These are phyloP conservation scores for Neomicropteryx cornuta DNA, from an alignment of 1,140 invertebrate genomes.

Conservation along the genomic window DNA sequence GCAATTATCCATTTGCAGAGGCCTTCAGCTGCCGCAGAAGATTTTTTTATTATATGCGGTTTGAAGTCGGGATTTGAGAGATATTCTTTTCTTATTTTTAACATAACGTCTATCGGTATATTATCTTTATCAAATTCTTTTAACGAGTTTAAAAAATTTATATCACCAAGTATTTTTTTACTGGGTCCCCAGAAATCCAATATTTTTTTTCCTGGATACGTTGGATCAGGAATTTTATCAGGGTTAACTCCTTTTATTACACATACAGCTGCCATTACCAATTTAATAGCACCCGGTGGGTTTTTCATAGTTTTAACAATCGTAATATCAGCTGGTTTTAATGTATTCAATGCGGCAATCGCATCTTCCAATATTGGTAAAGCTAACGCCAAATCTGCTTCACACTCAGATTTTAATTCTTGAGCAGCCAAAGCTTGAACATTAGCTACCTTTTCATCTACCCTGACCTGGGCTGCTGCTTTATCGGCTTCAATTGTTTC, in stretches of 20 bases:
- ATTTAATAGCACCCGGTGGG: slow-evolving; percentile 73
- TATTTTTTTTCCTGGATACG: slow-evolving; percentile 50
- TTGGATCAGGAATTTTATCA: slow-evolving; percentile 59
- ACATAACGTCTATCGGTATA: slow-evolving; percentile 60
- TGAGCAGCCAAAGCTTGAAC: slow-evolving; percentile 66
- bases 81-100: slow-evolving; percentile 64
- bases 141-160: slow-evolving; percentile 64
- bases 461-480: slow-evolving; percentile 60
- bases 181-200: slow-evolving; percentile 80
- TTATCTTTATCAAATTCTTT: slow-evolving; percentile 83
- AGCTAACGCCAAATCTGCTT: slow-evolving; percentile 71
- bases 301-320: slow-evolving; percentile 91
- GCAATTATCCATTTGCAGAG: slow-evolving; percentile 80
- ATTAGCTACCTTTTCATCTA: slow-evolving; percentile 72
- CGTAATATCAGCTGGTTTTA: slow-evolving; percentile 85
- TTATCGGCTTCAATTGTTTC: slow-evolving; percentile 71
- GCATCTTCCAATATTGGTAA: slow-evolving; percentile 70
- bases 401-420: slow-evolving; percentile 69
- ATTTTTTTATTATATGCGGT: slow-evolving; percentile 68
- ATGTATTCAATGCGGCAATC: slow-evolving; percentile 65
- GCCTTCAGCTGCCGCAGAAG: slow-evolving; percentile 70
- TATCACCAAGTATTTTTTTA: slow-evolving; percentile 71
- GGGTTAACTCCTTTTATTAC: slow-evolving; percentile 71
- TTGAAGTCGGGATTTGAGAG: slow-evolving; percentile 67
- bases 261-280: slow-evolving; percentile 85